Percentiles rank a stretch among this genome's conserved stretches.
Evolutionary conservation across 2,888 invertebrate species (phyloP).

Genomic region (Chymomyza fuscimana): DNA sequence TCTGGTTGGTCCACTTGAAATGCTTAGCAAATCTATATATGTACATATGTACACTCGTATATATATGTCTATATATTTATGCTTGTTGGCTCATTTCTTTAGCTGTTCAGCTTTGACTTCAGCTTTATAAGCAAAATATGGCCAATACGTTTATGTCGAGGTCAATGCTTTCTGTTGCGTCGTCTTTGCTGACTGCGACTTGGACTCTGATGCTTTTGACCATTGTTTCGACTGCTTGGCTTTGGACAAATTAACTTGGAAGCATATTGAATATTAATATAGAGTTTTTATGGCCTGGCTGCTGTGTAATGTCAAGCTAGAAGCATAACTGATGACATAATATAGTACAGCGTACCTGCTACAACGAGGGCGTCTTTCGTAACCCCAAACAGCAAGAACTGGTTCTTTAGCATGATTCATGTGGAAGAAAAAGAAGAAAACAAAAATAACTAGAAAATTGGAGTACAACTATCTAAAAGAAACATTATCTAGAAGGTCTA

Average conservation of each 20-base stretch:
- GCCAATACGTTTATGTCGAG: conserved; percentile 62
- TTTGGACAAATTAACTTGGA: conserved; percentile 18
- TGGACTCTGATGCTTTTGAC: conserved; percentile 50
- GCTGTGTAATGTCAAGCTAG: conserved; percentile 52
- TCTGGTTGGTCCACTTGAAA: neutral
- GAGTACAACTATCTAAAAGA: conserved; percentile 19
- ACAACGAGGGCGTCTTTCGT: neutral
- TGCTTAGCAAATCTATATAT: neutral
- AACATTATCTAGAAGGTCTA: conserved; percentile 38
- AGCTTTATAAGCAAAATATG: conserved; percentile 61
- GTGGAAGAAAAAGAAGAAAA: neutral
- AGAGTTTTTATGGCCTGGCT: neutral
- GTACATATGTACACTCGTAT: conserved; percentile 2
- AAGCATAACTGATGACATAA: conserved; percentile 52
- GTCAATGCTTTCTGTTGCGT: conserved; percentile 68
- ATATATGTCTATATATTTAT: neutral
- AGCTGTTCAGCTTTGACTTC: conserved; percentile 30
- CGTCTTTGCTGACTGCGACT: conserved; percentile 33
- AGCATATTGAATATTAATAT: conserved; percentile 64
- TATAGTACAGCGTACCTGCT: conserved; percentile 1
- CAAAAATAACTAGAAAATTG: conserved; percentile 17
- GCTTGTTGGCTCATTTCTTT: conserved; percentile 26
- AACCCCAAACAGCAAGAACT: neutral
- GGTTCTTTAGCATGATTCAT: conserved; percentile 26
- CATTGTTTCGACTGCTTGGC: conserved; percentile 13